Percentiles rank a stretch among this genome's conserved stretches.
Evolutionary conservation across 2,888 invertebrate genomes (phyloP).

Genomic region (Lasioglossum morio): DNA sequence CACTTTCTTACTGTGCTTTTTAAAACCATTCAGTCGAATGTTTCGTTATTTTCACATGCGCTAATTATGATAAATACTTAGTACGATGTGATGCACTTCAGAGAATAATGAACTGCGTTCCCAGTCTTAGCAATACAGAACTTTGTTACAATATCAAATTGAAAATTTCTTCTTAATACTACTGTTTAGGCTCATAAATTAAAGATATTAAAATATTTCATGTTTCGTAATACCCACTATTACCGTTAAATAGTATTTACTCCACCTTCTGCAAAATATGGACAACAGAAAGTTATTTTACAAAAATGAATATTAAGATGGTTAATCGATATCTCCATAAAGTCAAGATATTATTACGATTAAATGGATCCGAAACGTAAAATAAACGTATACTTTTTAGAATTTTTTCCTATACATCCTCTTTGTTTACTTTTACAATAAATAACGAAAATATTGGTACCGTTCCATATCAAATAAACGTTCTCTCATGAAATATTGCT

Average conservation of each 20-base stretch:
- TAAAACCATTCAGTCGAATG: constrained; percentile 22
- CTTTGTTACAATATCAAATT: constrained; percentile 5
- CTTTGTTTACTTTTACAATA: constrained; percentile 31
- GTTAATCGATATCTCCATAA: constrained; percentile 5
- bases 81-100: constrained; percentile 13
- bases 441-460: constrained; percentile 49
- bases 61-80: constrained; percentile 16
- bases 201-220: constrained; percentile 31
- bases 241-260: constrained; percentile 4
- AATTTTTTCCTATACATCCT: constrained; percentile 9
- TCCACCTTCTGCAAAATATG: background rate
- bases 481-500: constrained; percentile 34
- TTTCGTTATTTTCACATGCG: constrained; percentile 27
- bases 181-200: constrained; percentile 47
- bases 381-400: constrained; percentile 27
- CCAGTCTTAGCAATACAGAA: constrained; percentile 44
- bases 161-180: constrained; percentile 26
- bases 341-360: constrained; percentile 16
- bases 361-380: constrained; percentile 18
- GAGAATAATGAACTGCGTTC: constrained; percentile 26
- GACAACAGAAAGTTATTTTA: constrained; percentile 3
- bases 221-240: constrained; percentile 3
- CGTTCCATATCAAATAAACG: constrained; percentile 37
- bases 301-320: constrained; percentile 17
- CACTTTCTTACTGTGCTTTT: constrained; percentile 30